These are phyloP conservation scores for Leptodactylus fallax DNA, from an alignment of 2,797 vertebrate genomes.

Conservation along the genomic window DNA sequence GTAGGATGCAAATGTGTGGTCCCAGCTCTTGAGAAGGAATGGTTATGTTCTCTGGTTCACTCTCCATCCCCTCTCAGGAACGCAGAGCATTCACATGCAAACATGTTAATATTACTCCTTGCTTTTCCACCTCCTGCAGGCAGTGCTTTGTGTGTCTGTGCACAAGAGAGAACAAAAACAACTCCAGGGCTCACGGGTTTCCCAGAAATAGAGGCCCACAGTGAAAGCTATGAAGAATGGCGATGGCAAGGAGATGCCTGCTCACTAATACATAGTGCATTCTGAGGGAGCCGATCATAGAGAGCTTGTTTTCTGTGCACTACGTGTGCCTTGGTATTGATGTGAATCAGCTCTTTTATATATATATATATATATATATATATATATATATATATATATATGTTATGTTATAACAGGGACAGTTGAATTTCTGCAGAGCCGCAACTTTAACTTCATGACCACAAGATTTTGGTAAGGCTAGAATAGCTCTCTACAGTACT, in stretches of 20 bases:
- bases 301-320: neutral
- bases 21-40: conserved; percentile 60
- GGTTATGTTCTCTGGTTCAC: conserved; percentile 59
- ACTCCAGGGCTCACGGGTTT: conserved; percentile 51
- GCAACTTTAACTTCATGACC: no score
- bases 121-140: conserved; percentile 63
- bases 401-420: no score
- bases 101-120: conserved; percentile 61
- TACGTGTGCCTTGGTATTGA: no score
- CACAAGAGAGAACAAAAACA: conserved; percentile 58
- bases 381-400: no score
- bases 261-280: neutral
- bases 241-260: conserved; percentile 24
- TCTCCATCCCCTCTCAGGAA: conserved; percentile 67
- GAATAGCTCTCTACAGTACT: no score
- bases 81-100: conserved; percentile 73
- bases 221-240: conserved; percentile 21
- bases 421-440: no score
- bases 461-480: no score
- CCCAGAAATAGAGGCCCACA: conserved; percentile 55
- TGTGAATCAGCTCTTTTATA: no score
- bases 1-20: conserved; percentile 70
- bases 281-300: no score
- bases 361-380: no score
- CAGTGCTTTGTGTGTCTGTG: conserved; percentile 46